Evolutionary conservation across 2,888 invertebrate genomes (phyloP).

Genomic region (Entomobrya multifasciata): DNA sequence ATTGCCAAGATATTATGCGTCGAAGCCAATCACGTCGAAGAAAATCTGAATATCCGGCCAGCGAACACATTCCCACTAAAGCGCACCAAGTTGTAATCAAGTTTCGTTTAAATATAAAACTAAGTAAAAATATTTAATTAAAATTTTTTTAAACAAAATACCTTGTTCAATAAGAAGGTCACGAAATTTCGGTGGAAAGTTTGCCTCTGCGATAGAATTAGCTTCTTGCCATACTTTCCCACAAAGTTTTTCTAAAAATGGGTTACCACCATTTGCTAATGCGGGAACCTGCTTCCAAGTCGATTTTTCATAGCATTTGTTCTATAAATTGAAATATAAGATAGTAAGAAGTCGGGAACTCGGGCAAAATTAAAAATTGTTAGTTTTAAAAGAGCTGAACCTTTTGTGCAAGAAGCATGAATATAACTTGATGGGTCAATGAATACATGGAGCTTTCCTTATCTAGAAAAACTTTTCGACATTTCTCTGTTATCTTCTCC

Average conservation of each 20-base stretch:
- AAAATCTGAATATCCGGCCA: constrained; percentile 83
- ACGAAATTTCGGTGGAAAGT: constrained; percentile 71
- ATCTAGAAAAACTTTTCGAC: constrained; percentile 70
- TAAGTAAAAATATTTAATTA: too few species aligned
- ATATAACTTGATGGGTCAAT: constrained; percentile 78
- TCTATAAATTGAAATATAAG: constrained; percentile 1
- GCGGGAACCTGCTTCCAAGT: constrained; percentile 13
- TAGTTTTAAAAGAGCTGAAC: too few species aligned
- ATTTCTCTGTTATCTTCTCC: constrained; percentile 58
- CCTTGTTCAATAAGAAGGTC: constrained; percentile 77
- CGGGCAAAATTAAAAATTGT: too few species aligned
- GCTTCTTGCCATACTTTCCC: constrained; percentile 75
- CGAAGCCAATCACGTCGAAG: constrained; percentile 81
- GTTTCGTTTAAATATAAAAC: not conserved
- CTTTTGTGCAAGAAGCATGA: constrained; percentile 74
- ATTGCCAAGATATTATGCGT: constrained; percentile 81
- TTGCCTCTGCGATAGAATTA: constrained; percentile 69
- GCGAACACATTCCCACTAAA: constrained; percentile 83
- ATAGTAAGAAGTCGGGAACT: too few species aligned
- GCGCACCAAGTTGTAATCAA: too few species aligned
- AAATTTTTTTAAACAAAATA: too few species aligned
- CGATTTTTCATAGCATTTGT: constrained; percentile 45
- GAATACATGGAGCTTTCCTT: constrained; percentile 72
- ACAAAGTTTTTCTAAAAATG: constrained; percentile 71
- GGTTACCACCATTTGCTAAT: not conserved